Base-by-base conservation (phyloP, 2,888 invertebrate species). In the Junonia oenone region DNA sequence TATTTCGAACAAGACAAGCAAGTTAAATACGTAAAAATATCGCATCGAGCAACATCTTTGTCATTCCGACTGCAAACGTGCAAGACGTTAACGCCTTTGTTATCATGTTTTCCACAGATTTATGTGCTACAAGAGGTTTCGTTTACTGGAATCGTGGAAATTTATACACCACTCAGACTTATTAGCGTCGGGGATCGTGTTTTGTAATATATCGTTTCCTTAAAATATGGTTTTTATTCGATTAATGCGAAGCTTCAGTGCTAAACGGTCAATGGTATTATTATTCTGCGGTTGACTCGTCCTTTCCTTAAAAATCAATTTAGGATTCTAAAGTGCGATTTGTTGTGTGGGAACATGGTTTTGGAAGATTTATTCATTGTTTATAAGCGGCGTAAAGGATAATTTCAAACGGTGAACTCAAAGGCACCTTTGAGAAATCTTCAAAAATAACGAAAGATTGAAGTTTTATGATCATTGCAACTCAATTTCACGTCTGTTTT, bases 71-170 rank as follows among this genome's bases (percentile, higher is more conserved):
- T 11, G 45, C 55, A 48, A 40, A 15, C 38, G 15, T 37, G 13
- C 11, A 45, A 52, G 40, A 47, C 49, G 35, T 51, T 62, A 58
- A 56, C 50, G 56, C 49, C 51, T 59, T 58, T 58, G 56, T 58
- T 58, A 51, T 40, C 45, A 33, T 49, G 54, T 59, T 59, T 56
- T 29, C 38, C 45, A 33, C 48, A 55, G 62, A 63, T 62, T 63
- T 62, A 61, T 59, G 43, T 45, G 40, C 40, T 49, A 52, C 48
- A 50, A 49, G 38, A 47, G 45, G 37, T 45, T 51, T 58, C 55
- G 47, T 63, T 62, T 56, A 63, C 51, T 59, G 58, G 51, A 58
- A 58, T 53, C 51, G 43, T 43, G 52, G 49, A 56, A 61, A 63
- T 61, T 56, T 55, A 58, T 60, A 55, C 60, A 50, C 49, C 60